A percentile compares a stretch with the other conserved stretches of the same genome.
These are phyloP conservation scores for Capitella teleta DNA, from an alignment of 1,140 invertebrate genomes.

Conservation along the genomic window DNA sequence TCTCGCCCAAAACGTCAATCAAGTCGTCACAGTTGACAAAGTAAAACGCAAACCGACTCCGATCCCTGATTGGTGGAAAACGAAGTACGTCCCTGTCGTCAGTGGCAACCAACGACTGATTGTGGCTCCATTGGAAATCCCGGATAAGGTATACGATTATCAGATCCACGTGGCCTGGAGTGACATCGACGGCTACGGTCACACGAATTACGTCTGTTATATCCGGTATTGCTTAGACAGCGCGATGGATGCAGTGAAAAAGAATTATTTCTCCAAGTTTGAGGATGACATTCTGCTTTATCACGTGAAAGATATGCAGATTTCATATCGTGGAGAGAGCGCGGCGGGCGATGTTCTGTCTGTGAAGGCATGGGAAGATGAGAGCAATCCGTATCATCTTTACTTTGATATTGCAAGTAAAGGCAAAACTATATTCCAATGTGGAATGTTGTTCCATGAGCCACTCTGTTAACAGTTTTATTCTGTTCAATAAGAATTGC, in stretches of 20 bases:
- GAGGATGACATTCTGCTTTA: conserved; percentile 2
- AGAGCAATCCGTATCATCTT: conserved; percentile 1
- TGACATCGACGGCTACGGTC: conserved; percentile 14
- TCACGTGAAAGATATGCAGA: conserved; percentile 11
- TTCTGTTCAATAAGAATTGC: no score
- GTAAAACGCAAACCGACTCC: conserved; percentile 13
- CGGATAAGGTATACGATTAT: not conserved
- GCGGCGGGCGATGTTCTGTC: conserved; percentile 9
- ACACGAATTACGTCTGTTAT: conserved; percentile 15
- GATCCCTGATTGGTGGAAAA: conserved; percentile 17
- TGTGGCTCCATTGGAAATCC: conserved; percentile 5
- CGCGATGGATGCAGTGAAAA: conserved; percentile 10
- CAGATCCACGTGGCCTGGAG: conserved; percentile 6
- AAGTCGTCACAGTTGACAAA: conserved; percentile 14
- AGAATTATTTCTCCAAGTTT: conserved; percentile 6
- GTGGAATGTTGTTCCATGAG: not conserved
- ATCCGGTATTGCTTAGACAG: conserved; percentile 15
- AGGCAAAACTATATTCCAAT: conserved; percentile 1
- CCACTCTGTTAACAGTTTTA: no score
- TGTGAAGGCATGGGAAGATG: conserved; percentile 12
- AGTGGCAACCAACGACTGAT: conserved; percentile 4
- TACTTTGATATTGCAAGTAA: conserved; percentile 7
- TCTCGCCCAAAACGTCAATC: conserved; percentile 9
- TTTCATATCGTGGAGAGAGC: conserved; percentile 11
- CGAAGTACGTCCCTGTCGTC: conserved; percentile 11